A percentile compares a stretch with the other conserved stretches of the same genome.
Evolutionary conservation across 2,113 vertebrate genomes (phyloP).

Genomic region (Sebastes fasciatus): DNA sequence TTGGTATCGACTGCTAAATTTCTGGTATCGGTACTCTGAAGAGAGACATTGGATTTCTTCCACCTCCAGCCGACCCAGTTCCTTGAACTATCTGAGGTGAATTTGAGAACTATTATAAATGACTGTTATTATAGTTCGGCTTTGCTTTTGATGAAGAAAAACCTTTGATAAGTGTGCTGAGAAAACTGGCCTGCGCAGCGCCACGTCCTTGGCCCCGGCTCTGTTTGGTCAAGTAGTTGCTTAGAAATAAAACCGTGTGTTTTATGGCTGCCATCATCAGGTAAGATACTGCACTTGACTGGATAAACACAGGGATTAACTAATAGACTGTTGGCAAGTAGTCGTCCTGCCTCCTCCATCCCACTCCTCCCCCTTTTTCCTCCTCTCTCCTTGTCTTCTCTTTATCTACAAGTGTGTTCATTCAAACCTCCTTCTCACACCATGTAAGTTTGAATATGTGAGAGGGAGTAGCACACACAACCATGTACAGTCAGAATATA

Average conservation of each 20-base stretch:
- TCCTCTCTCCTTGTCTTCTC: slow-evolving; percentile 16
- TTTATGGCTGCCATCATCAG: slow-evolving; percentile 74
- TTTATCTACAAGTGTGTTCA: slow-evolving; percentile 4
- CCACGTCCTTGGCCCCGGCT: slow-evolving; percentile 56
- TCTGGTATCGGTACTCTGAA: too few relatives aligned
- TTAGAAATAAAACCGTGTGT: slow-evolving; percentile 71
- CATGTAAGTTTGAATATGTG: not conserved
- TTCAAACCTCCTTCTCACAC: not conserved
- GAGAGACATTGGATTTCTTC: not conserved
- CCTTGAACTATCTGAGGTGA: not conserved
- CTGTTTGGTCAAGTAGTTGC: slow-evolving; percentile 74
- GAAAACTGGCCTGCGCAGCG: slow-evolving; percentile 5
- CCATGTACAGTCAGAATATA: not conserved
- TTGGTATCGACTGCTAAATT: too few relatives aligned
- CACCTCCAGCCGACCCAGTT: not conserved
- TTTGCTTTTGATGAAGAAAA: slow-evolving; percentile 18
- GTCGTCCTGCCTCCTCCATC: slow-evolving; percentile 15
- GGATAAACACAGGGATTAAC: slow-evolving; percentile 82
- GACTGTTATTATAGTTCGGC: not conserved
- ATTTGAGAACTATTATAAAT: not conserved
- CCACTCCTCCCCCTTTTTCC: slow-evolving; percentile 17
- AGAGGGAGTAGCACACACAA: not conserved
- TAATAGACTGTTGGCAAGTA: slow-evolving; percentile 79
- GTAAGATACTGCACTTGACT: slow-evolving; percentile 77
- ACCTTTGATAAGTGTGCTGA: slow-evolving; percentile 4